Evolutionary conservation across 2,888 invertebrate genomes (phyloP).

Genomic region (Adela reaumurella): DNA sequence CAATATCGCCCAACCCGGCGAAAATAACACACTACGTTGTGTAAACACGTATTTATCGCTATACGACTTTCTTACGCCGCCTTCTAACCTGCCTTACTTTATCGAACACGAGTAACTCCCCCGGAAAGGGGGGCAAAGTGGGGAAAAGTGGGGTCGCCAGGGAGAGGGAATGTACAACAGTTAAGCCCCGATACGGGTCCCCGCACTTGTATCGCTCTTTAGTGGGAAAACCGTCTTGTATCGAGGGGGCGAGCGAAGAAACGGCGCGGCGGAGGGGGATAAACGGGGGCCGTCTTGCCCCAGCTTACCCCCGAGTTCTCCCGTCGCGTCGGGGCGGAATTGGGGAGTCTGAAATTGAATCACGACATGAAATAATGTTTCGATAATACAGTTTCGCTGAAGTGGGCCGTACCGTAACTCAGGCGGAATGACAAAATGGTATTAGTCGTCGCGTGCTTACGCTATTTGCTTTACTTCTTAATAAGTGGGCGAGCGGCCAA

Average conservation of each 20-base stretch:
- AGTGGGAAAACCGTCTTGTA: not conserved
- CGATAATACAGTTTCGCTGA: not conserved
- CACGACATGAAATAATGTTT: not conserved
- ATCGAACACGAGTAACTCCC: not conserved
- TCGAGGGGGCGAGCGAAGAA: not conserved
- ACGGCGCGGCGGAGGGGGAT: not conserved
- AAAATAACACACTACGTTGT: not conserved
- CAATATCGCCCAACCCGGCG: not conserved
- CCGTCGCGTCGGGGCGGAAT: not conserved
- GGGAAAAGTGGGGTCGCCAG: too few species aligned
- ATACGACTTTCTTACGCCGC: not conserved
- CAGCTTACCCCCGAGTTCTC: not conserved
- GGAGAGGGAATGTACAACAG: not conserved
- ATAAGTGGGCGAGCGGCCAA: not conserved
- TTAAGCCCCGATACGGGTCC: not conserved
- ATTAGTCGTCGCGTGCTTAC: not conserved
- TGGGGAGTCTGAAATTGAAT: not conserved
- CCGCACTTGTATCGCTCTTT: not conserved
- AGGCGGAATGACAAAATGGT: not conserved
- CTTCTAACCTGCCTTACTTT: not conserved
- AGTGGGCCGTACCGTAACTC: not conserved
- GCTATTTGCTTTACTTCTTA: not conserved
- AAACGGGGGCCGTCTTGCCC: not conserved
- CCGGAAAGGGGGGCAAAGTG: not conserved
- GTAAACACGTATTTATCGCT: not conserved